Evolutionary conservation across 2,797 vertebrate genomes (phyloP), one percentile per base, ranked within the genome.

Genomic region (Acanthornis magna): DNA sequence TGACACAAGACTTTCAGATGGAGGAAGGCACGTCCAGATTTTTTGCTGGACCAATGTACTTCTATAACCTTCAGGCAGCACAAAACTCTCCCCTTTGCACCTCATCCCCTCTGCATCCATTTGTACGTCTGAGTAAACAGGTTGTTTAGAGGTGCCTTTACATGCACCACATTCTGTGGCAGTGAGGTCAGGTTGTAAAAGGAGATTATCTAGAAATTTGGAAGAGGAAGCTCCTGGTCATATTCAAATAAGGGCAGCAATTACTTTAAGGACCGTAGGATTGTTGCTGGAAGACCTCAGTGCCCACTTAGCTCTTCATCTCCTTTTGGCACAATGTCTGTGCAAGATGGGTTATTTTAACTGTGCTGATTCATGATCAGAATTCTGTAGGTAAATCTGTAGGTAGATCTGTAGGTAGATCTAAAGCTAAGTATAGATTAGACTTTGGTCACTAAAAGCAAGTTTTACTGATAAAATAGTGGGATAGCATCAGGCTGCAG

Each of bases 211-310:
- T 22, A 57, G 76, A 80, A 47, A 77, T 77, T 67, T 86, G 30
- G 36, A 79, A 77, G 61, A 62, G 61, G 25, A 16, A 66, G 23
- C 40, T 92, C 77, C 32, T 17, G 36, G 32, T 67, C 30, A 32
- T 27, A 50, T 70, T 77, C 27, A 70, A 42, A 83, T 61, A 36
- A 47, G 34, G 48, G n/a, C 38, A 73, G 29, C 0, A 1, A 27
- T 36, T 16, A 47, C 45, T 54, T 7, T 32, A 50, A 57, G 38
- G 38, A 55, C 12, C 23, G 27, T 5, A 62, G 34, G 36, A 34
- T 32, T 2, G 2, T 47, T 2, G 3, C 40, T 62, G 70, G 27
- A 71, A 62, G 43, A 38, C 36, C 68, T 58, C 0, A 1, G 10
- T 65, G 29, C 45, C 40, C 50, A 19, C 50, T 54, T 82, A 65